These are phyloP conservation scores for Pteropus alecto DNA, from an alignment of 2,113 vertebrate species.

Conservation along the genomic window DNA sequence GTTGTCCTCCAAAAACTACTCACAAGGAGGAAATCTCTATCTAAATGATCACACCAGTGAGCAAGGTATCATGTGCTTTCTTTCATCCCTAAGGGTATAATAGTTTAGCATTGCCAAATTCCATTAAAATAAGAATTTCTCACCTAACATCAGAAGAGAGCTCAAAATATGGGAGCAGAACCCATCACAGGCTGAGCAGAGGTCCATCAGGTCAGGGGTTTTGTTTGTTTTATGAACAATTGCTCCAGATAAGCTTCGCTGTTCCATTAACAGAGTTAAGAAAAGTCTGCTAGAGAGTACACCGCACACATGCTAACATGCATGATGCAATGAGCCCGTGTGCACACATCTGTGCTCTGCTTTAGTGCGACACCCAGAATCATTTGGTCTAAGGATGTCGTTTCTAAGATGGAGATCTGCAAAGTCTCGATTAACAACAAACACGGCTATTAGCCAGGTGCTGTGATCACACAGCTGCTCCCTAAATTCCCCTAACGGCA, in stretches of 20 bases:
- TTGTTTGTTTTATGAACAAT: background rate
- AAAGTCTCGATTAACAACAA: background rate
- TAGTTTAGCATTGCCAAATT: constrained; percentile 30
- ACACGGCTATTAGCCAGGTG: background rate
- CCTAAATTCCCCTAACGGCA: background rate
- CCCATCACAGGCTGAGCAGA: background rate
- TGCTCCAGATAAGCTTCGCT: background rate
- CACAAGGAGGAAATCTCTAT: constrained; percentile 20
- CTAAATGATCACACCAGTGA: constrained; percentile 27
- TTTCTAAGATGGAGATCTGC: background rate
- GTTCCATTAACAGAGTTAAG: background rate
- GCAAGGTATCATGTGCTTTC: background rate
- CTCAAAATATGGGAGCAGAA: constrained; percentile 29
- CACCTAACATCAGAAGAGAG: background rate
- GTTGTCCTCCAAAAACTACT: constrained; percentile 44
- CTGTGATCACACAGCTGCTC: constrained; percentile 31
- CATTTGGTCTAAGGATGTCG: background rate
- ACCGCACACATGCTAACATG: fast-evolving
- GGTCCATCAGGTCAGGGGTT: background rate
- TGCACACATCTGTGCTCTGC: background rate
- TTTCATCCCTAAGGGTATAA: background rate
- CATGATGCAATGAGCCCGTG: fast-evolving
- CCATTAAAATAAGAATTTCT: constrained; percentile 46
- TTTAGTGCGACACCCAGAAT: background rate
- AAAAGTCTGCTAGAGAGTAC: background rate